phyloP scores from a whole-genome alignment of 2,797 vertebrate species.

The Coracias cyanogaster region DNA sequence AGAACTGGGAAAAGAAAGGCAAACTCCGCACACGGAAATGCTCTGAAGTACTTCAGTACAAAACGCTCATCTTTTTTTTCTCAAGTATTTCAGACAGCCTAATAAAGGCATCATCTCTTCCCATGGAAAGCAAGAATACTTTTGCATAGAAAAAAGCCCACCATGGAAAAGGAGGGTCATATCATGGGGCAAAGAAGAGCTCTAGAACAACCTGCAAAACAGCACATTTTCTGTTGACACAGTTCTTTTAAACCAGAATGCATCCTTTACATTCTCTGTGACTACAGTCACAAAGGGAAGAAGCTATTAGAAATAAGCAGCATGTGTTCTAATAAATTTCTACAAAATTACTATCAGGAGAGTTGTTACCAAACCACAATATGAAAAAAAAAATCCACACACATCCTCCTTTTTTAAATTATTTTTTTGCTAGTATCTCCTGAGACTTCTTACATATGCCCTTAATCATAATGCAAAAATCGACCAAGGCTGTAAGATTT shows the following conservation, averaged over 20 bases:
- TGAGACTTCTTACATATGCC: not conserved
- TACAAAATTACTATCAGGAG: not conserved
- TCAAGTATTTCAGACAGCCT: not conserved
- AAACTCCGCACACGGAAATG: not conserved
- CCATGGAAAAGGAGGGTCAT: accelerated
- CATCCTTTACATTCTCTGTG: not conserved
- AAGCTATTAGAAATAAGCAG: not conserved
- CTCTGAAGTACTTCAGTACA: not conserved
- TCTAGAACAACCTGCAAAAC: not conserved
- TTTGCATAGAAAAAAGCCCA: not conserved
- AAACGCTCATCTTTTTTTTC: not conserved
- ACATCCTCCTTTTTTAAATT: accelerated
- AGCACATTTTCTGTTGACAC: not conserved
- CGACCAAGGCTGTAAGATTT: not conserved
- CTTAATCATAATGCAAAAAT: not conserved
- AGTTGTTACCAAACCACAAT: not conserved
- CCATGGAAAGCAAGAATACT: not conserved
- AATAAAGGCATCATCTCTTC: not conserved
- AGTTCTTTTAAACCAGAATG: not conserved
- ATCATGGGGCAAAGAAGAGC: not conserved
- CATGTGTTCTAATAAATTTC: not conserved
- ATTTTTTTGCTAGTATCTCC: not conserved
- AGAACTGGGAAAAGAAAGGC: not conserved
- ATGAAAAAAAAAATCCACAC: not conserved
- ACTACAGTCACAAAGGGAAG: not conserved